Evolutionary conservation across 2,113 vertebrate species (phyloP).

Genomic region (Alaudala cheleensis): DNA sequence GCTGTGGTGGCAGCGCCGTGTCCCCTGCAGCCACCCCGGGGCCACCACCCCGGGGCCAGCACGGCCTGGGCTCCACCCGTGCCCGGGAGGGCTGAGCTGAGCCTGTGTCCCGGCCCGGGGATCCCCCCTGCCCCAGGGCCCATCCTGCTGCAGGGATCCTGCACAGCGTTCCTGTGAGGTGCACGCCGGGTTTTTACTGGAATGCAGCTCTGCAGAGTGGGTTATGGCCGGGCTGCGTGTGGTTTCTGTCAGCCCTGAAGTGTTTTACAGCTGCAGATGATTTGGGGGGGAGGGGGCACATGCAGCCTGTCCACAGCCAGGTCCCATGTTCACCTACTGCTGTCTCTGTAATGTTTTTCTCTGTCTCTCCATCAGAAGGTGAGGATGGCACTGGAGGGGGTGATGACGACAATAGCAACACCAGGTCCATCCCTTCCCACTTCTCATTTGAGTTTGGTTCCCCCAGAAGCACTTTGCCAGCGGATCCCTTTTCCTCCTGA

Average conservation of each 20-base stretch:
- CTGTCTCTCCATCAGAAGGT: not conserved
- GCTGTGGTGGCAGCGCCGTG: not conserved
- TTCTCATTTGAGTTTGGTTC: not conserved
- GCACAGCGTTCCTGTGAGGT: not conserved
- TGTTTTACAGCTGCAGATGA: conserved; percentile 55
- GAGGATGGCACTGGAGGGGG: not conserved
- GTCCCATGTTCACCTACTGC: conserved; percentile 21
- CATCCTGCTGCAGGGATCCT: not conserved
- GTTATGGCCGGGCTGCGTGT: conserved; percentile 17
- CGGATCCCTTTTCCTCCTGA: not conserved
- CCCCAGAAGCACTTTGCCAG: not conserved
- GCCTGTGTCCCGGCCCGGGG: not conserved
- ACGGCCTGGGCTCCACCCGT: not conserved
- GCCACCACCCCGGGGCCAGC: no score
- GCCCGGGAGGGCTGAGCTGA: not conserved
- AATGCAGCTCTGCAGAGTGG: conserved; percentile 41
- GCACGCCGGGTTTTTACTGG: not conserved
- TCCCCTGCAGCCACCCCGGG: not conserved
- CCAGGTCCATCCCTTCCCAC: not conserved
- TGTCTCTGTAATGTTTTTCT: not conserved
- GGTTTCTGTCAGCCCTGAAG: conserved; percentile 52
- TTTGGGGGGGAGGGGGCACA: not conserved
- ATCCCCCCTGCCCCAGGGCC: not conserved
- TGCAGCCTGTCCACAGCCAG: conserved; percentile 23
- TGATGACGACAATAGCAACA: not conserved